Evolutionary conservation across 2,888 invertebrate species (phyloP), one percentile per base, ranked within the genome.

Genomic region (Elysia crispata): DNA sequence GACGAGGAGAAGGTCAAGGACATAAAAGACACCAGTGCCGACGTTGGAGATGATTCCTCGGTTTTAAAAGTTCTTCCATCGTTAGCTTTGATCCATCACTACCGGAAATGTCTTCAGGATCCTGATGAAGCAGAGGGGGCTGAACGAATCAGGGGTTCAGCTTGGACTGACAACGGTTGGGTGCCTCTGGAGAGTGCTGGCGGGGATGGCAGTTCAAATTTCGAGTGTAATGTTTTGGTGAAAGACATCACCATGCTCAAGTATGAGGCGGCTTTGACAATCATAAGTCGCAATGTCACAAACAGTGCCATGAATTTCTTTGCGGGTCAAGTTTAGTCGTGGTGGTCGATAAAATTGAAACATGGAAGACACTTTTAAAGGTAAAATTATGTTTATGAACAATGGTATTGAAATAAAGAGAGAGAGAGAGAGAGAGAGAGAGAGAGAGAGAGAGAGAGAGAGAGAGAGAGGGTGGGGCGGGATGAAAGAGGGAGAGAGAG

Each of bases 1-100:
- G 72, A 76, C 0, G 74, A 62, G 77, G 80, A 57, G 81, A 83
- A 3, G 66, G 77, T 18, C 74, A 82, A n/a, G 87, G 87, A 3
- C 80, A 75, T 84, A 13, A 70, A 73, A 57, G 89, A 89, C 75
- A 74, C 76, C 23, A 84, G 82, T 23, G n/a, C n/a, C n/a, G n/a
- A 11, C 41, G 41, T 41, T 41, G 11, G 5, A 41, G 41, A 83
- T 87, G 64, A 74, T 86, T 13, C 86, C 84, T 79, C 87, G 86
- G 81, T 83, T 79, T 23, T 76, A 77, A n/a, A 57, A 76, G 28
- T 82, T 85, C n/a, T 73, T 77, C 11, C 70, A 80, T 23, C 33
- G n/a, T 3, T 70, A 70, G 41, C 69, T 62, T 57, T 76, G 33
- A 20, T 81, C 31, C 30, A 80, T 76, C 76, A 78, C 73, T 60